Base-by-base conservation (phyloP, 2,888 invertebrate genomes). In the Lasioglossum vierecki region DNA sequence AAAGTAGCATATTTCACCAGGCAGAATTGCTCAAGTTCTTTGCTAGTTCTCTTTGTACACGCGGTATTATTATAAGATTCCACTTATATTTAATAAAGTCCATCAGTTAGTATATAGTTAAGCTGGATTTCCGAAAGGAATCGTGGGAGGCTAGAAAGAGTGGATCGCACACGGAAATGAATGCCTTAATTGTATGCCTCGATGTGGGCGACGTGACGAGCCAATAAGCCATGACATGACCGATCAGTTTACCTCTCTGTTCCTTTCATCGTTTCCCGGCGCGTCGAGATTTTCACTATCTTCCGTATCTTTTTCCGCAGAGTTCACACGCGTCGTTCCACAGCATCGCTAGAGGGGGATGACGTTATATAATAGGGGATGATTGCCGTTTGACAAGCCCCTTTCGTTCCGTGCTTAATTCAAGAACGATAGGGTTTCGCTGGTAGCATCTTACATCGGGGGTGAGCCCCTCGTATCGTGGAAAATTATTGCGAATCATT, bases 171-270 rank as follows among this genome's bases (percentile, higher is more conserved):
- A 89, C 88, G 88, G 87, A 91, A 92, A 90, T 91, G 91, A 91
- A 91, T 91, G 88, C 89, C 91, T 91, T 88, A 91, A 91, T 91
- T 80, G 85, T 73, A 85, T 82, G 87, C 76, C 41, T 78, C 85
- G 85, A 94, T 94, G 94, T 93, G 94, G 94, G 94, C 92, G 94
- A 92, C 90, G 93, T 93, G 93, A 94, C 93, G 92, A 87, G 82
- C 92, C 93, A 94, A 93, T 94, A 93, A 94, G 91, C 91, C 93
- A 92, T 93, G 93, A 93, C 93, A 92, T 90, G 92, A 93, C 90
- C 93, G 93, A 94, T 94, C 94, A 92, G 92, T 92, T 94, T 93
- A 93, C 93, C 90, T 89, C 66, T 80, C 66, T 80, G 57, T 80
- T 75, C 68, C 41, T 68, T 68, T 39, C 85, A 89, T 86, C 90